Base-by-base conservation (phyloP, 2,888 invertebrate genomes). In the Sturmia bella region DNA sequence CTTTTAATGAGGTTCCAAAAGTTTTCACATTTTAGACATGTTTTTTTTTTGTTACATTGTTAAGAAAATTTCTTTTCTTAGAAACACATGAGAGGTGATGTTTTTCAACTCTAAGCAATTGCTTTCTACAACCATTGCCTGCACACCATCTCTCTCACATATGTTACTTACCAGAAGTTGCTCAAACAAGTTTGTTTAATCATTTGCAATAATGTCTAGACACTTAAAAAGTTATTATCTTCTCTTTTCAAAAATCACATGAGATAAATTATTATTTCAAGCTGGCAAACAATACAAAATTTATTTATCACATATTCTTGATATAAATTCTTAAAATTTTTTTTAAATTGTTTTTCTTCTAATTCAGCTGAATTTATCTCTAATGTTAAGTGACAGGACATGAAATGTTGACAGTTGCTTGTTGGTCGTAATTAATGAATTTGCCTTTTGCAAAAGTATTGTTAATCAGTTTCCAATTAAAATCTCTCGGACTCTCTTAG, bases 131-230 rank as follows among this genome's bases (percentile, higher is more conserved):
- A 19, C 41, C 43, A 24, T 52, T 7, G 39, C 9, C 13, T 39
- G 24, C 6, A 45, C 9, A 57, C 41, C 57, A 50, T 59, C 50
- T 66, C n/a, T n/a, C n/a, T n/a, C n/a, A n/a, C 75, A 75, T 43
- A 75, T 75, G 75, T 27, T 39, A 39, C 68, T 50, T 41, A 59
- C 19, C 50, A n/a, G n/a, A 45, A 37, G 21, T 19, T 48, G 41
- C 2, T 1, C n/a, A 0, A 32, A 50, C 63, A 73, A 32, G 43
- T 68, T 64, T 27, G 27, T 15, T 50, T 74, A 48, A 63, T 75
- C 52, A 69, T 64, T 69, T 77, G 50, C 63, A 64, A 21, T 64
- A 52, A 64, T 75, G 80, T 80, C 80, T 80, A 80, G 80, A 80
- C 80, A 69, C 21, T 80, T 75, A 52, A 1, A 11, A 74, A 80